Evolutionary conservation across 2,113 vertebrate species (phyloP).

Genomic region (Xenopus borealis): DNA sequence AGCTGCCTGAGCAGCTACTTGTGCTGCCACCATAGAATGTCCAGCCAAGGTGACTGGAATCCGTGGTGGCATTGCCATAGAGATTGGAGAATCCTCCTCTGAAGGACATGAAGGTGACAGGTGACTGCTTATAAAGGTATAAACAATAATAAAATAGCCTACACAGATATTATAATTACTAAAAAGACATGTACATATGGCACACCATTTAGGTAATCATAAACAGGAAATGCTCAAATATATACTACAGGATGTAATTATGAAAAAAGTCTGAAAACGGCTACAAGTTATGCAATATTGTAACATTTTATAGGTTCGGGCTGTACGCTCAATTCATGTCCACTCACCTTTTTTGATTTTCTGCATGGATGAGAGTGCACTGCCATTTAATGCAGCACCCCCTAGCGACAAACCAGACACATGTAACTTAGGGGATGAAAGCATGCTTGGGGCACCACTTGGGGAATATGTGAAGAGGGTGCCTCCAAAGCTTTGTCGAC

Average conservation of each 20-base stretch:
- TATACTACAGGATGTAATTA: too few relatives aligned
- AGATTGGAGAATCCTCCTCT: slow-evolving; percentile 81
- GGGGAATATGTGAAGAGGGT: slow-evolving; percentile 91
- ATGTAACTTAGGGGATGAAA: slow-evolving; percentile 84
- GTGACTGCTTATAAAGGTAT: too few relatives aligned
- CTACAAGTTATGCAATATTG: too few relatives aligned
- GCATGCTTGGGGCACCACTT: slow-evolving; percentile 79
- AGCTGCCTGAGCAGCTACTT: slow-evolving; percentile 74
- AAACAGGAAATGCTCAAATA: too few relatives aligned
- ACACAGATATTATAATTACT: too few relatives aligned
- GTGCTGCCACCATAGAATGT: slow-evolving; percentile 76
- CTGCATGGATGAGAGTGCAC: slow-evolving; percentile 69
- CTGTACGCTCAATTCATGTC: too few relatives aligned
- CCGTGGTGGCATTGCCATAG: slow-evolving; percentile 68
- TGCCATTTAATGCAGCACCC: slow-evolving; percentile 76
- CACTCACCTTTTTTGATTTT: slow-evolving; percentile 93
- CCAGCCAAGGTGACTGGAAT: slow-evolving; percentile 70
- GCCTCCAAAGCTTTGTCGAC: slow-evolving; percentile 86
- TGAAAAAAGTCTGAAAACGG: too few relatives aligned
- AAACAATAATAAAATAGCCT: too few relatives aligned
- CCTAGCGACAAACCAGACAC: slow-evolving; percentile 70
- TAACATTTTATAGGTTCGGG: too few relatives aligned
- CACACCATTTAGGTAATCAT: too few relatives aligned
- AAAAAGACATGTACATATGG: too few relatives aligned
- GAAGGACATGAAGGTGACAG: neutral